These are phyloP conservation scores for Leptoteleia sp. DNA, from an alignment of 1,140 invertebrate species.

Conservation along the genomic window DNA sequence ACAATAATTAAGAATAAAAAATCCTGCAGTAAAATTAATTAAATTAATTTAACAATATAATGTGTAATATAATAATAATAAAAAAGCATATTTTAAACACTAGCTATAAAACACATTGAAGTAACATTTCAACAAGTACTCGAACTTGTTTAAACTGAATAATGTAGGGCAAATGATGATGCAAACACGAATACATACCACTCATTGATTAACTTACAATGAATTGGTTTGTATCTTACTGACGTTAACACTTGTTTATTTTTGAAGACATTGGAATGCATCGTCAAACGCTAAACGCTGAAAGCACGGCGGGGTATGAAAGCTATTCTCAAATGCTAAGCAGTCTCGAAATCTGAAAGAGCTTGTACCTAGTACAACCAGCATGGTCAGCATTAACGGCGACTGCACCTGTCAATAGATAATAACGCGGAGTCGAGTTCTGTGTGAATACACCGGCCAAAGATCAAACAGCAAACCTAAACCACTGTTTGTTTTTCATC, in stretches of 20 bases:
- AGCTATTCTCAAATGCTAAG: constrained; percentile 70
- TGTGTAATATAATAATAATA: too few relatives aligned
- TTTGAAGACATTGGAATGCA: constrained; percentile 61
- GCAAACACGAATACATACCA: constrained; percentile 13
- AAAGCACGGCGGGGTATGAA: constrained; percentile 59
- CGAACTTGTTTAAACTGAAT: too few relatives aligned
- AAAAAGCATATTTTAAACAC: too few relatives aligned
- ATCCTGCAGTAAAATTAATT: too few relatives aligned
- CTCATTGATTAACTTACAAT: constrained; percentile 48
- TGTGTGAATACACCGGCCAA: constrained; percentile 79
- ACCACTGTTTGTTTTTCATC: constrained; percentile 82
- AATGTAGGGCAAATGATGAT: constrained; percentile 4
- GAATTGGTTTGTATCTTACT: constrained; percentile 25
- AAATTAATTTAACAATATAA: too few relatives aligned
- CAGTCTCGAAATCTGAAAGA: constrained; percentile 68
- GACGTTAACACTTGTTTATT: constrained; percentile 45
- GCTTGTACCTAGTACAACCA: constrained; percentile 59
- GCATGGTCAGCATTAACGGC: constrained; percentile 67
- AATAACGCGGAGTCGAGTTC: constrained; percentile 73
- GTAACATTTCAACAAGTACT: too few relatives aligned
- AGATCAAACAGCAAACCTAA: constrained; percentile 82
- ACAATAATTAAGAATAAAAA: too few relatives aligned
- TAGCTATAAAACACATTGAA: too few relatives aligned
- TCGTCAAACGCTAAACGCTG: constrained; percentile 62
- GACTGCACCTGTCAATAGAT: constrained; percentile 71